Base-by-base conservation (phyloP, 2,888 invertebrate genomes). In the Lepidochitona cinerea region DNA sequence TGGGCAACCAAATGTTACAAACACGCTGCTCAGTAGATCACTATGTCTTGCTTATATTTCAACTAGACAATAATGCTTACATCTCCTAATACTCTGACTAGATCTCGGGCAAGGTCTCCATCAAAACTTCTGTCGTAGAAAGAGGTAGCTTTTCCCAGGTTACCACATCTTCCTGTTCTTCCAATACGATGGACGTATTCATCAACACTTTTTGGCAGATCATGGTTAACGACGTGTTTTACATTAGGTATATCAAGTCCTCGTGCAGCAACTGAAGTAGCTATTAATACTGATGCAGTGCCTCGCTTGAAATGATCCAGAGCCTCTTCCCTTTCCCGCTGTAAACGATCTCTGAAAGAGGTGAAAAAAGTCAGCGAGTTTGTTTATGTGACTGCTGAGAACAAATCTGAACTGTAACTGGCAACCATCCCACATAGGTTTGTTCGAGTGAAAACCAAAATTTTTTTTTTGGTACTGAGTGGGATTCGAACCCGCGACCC, bases 211-310 rank as follows among this genome's bases (percentile, higher is more conserved):
- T 95, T 95, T 66, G 99, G 99, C 89, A 99, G 93, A 92, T 99
- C 99, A 92, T 98, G 99, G 92, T 99, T 99, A 86, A 99, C 97
- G 83, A 99, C 99, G 92, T 99, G 98, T 90, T 97, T 98, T 78
- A 99, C 99, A 91, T 98, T 97, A 0, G 99, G 99, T 65, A 88
- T 88, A 72, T 89, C 95, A 0, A 98, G 91, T 0, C 99, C 99
- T 72, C 99, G 92, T 0, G 98, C 96, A 0, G 97, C 97, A 0
- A 99, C 98, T 0, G 96, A 96, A 0, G 99, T 99, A 0, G 98
- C 98, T 0, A 99, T 96, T 0, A 99, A 92, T 52, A 98, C 94
- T 66, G 93, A 93, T 88, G 95, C 94, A 18, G 90, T 80, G 0
- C 96, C 96, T 23, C 90, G 92, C 87, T 95, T 95, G 90, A 99